These are phyloP conservation scores for Pseudococcus longispinus DNA, from an alignment of 2,888 invertebrate genomes.

Conservation along the genomic window DNA sequence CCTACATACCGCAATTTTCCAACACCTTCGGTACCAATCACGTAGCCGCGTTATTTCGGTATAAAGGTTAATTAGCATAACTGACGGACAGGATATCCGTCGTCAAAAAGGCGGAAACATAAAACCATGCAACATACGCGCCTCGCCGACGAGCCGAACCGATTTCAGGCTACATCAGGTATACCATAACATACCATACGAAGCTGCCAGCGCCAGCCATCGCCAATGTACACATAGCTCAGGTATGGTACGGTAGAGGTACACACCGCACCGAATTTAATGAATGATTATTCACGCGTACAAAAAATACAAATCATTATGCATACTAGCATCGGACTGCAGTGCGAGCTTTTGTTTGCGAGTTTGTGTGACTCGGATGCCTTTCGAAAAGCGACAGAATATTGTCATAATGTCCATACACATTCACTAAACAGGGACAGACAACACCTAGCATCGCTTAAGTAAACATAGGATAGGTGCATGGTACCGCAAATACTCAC, in stretches of 20 bases:
- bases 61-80: slow-evolving; percentile 33
- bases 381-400: neutral
- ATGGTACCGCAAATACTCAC: neutral
- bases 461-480: neutral
- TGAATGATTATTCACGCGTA: slow-evolving; percentile 34
- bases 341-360: neutral
- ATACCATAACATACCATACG: neutral
- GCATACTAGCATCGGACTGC: neutral
- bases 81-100: slow-evolving; percentile 42
- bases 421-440: neutral
- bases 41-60: neutral
- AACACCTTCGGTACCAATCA: neutral
- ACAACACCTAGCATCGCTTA: neutral
- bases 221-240: neutral
- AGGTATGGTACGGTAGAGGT: neutral
- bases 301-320: slow-evolving; percentile 13
- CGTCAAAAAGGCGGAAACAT: slow-evolving; percentile 29
- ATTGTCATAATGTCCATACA: neutral
- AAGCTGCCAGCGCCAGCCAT: neutral
- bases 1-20: neutral
- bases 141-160: neutral
- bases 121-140: neutral
- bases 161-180: slow-evolving; percentile 29
- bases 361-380: neutral
- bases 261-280: neutral